Conservation (phyloP, 2,113 vertebrate genomes). For the Puma concolor region DNA sequence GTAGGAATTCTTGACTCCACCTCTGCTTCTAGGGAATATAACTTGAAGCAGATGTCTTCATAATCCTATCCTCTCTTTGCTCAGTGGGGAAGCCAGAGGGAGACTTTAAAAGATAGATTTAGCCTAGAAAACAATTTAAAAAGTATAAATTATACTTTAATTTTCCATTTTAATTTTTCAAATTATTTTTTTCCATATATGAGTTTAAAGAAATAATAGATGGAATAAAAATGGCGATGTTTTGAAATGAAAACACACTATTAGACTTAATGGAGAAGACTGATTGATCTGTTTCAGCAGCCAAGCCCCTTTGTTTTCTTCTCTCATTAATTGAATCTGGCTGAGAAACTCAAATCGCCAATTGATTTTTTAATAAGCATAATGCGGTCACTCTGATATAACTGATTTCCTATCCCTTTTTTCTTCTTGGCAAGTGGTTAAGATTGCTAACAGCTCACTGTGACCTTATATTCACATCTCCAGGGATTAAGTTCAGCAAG, state of each 20-base stretch:
- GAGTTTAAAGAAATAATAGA: neutral
- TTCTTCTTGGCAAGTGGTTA: constrained; percentile 8
- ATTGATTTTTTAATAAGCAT: neutral
- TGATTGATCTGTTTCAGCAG: neutral
- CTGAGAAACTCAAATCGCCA: neutral
- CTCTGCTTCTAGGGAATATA: neutral
- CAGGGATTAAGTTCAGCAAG: neutral
- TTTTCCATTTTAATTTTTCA: neutral
- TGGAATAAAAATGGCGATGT: neutral
- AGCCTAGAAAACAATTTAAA: neutral
- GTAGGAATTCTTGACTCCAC: neutral
- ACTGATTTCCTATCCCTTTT: neutral
- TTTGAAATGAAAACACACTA: neutral
- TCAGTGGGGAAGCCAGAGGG: neutral
- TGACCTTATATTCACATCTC: neutral
- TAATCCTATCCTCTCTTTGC: fast-evolving
- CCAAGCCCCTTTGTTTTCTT: neutral
- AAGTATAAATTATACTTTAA: neutral
- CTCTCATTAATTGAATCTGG: neutral
- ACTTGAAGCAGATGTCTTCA: too few relatives aligned
- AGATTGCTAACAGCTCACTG: neutral
- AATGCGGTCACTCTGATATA: neutral
- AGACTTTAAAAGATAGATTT: neutral
- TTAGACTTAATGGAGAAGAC: neutral
- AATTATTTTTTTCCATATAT: neutral